Percentiles rank a stretch among this genome's conserved stretches.
These are phyloP conservation scores for Macropis europaea DNA, from an alignment of 2,888 invertebrate species.

Conservation along the genomic window DNA sequence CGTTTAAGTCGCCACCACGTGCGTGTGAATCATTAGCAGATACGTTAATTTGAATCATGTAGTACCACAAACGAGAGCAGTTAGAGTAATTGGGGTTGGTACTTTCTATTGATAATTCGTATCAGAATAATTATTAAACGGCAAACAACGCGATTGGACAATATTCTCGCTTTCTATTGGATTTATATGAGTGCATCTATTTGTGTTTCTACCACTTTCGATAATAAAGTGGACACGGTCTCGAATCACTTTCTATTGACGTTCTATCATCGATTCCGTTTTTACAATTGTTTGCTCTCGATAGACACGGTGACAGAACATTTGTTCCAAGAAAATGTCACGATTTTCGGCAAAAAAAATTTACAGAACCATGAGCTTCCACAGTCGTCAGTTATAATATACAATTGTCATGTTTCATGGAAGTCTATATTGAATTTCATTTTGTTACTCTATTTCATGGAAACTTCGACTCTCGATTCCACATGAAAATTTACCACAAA, in stretches of 20 bases:
- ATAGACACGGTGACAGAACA: background rate
- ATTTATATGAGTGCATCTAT: slow-evolving; percentile 11
- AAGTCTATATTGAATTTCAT: too few species aligned
- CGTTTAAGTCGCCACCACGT: background rate
- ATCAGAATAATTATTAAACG: background rate
- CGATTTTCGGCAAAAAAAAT: background rate
- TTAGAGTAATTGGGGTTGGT: background rate
- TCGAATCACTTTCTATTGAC: slow-evolving; percentile 24
- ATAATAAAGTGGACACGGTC: slow-evolving; percentile 15
- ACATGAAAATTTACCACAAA: too few species aligned
- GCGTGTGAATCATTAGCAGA: background rate
- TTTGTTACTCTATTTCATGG: too few species aligned
- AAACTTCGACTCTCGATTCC: too few species aligned
- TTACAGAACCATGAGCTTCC: too few species aligned
- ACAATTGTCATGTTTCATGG: too few species aligned
- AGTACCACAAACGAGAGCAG: background rate
- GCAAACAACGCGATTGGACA: slow-evolving; percentile 1
- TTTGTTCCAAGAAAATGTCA: background rate
- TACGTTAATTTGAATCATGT: background rate
- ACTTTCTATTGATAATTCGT: slow-evolving; percentile 25
- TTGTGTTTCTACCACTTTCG: slow-evolving; percentile 32
- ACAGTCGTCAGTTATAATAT: too few species aligned
- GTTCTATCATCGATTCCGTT: slow-evolving; percentile 1
- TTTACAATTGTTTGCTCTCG: background rate
- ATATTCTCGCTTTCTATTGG: slow-evolving; percentile 27